Conservation (phyloP, 92 coral and sea anemone species). For the Siderastrea siderea region DNA sequence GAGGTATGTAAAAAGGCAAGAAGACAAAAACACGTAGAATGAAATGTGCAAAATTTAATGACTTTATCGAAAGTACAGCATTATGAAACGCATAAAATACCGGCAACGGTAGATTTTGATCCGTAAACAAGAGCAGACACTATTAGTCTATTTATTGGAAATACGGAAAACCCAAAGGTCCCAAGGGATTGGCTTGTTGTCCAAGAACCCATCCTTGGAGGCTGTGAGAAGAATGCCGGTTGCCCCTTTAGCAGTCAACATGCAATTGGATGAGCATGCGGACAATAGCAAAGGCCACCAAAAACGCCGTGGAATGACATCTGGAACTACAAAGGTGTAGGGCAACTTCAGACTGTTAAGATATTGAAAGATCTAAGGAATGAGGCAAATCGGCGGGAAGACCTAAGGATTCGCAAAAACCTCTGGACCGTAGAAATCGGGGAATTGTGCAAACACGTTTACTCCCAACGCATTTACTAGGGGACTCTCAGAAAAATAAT, state of each 20-base stretch:
- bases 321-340: too few relatives aligned
- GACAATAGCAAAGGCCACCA: constrained; percentile 72
- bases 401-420: too few relatives aligned
- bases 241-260: neutral
- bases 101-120: too few relatives aligned
- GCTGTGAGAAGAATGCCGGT: neutral
- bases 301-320: constrained; percentile 43
- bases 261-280: constrained; percentile 13
- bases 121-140: too few relatives aligned
- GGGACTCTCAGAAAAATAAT: too few relatives aligned
- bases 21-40: neutral
- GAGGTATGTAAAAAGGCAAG: constrained; percentile 40
- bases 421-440: too few relatives aligned
- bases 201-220: constrained; percentile 4
- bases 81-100: constrained; percentile 46
- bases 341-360: too few relatives aligned
- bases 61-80: constrained; percentile 4
- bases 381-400: too few relatives aligned
- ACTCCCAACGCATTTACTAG: neutral
- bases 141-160: too few relatives aligned
- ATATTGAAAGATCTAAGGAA: too few relatives aligned
- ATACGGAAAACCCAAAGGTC: constrained; percentile 5
- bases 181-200: constrained; percentile 54
- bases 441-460: too few relatives aligned
- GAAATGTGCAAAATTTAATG: neutral